Evolutionary conservation across 1,140 invertebrate genomes (phyloP), one percentile per base, ranked within the genome.

Genomic region (Diorhabda sublineata): DNA sequence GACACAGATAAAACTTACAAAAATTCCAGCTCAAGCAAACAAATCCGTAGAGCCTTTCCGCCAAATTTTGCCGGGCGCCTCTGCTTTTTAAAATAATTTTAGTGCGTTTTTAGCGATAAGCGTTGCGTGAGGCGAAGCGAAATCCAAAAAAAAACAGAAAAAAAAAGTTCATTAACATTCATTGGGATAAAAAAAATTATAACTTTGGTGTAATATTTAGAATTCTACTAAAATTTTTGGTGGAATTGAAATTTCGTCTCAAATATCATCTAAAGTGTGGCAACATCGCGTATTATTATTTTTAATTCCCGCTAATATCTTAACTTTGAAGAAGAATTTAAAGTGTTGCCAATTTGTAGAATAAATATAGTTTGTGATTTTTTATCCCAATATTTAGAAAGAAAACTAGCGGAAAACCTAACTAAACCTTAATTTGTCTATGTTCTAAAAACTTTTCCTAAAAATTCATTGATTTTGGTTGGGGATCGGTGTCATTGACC

Each of bases 1-100:
- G n/a, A 52, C 26, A 26, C 26, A 56, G 47, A 45, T 57, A 26
- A 47, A 72, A 76, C 75, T 76, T 76, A 76, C 75, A 74, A 72
- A 61, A 26, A 68, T 61, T 64, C 61, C 52, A 67, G 45, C 68
- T 73, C 65, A 80, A 78, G 77, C 78, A 76, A 80, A 78, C 73
- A 81, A 76, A 69, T 81, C 78, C 66, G 77, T 79, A 60, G 78
- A 79, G 68, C 78, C 78, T 62, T 78, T 74, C 11, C 78, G 76
- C 78, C 79, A 79, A 72, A 79, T 75, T 77, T 78, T 80, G 69
- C 79, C 79, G 72, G 79, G 79, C 72, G 76, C 78, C 58, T 75
- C 77, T 74, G 74, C 67, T 61, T 74, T 71, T 68, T 45, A 58
- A 6, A 52, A 52, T 42, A 45, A 69, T 66, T 64, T 72, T 69